Base-by-base conservation (phyloP, 2,797 vertebrate species). In the Mormyrops boulengeri region DNA sequence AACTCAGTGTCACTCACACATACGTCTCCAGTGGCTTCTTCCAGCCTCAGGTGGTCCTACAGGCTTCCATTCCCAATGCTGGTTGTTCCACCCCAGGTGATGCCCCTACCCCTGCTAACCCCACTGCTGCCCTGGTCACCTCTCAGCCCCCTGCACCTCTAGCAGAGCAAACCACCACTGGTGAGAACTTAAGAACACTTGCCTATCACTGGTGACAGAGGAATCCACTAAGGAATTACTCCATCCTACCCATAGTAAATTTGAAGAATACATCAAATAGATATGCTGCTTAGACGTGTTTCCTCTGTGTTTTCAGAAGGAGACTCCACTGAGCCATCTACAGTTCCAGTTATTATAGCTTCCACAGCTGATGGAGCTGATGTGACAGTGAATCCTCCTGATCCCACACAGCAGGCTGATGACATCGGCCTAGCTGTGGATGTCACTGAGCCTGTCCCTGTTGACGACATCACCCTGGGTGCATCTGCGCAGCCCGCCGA, bases 1-100 rank as follows among this genome's bases (percentile, higher is more conserved):
- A 96, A 9, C 88, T 91, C 87, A 92, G 92, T 0, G 96, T 98
- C 91, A 97, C 97, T 34, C 98, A 99, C 94, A 97, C 97, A 0
- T 99, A 99, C 91, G 93, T 97, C 0, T 4, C 93, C 0, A 66
- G 94, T 0, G 98, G 98, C 1, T 92, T 94, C 19, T 97, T 97
- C 92, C 94, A 92, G 17, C 96, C 97, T 62, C 96, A 96, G 90
- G 96, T 98, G 91, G 94, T 98, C 85, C 92, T 99, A 53, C 97
- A 98, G 95, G 98, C 98, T 0, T 96, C 96, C 92, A 97, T 99
- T 91, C 96, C 97, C 34, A 93, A 95, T 9, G 4, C 89, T 2
- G 94, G 94, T 91, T 99, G 98, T 44, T 95, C 92, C n/a, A 91
- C 91, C 34, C 91, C 94, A 84, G 92, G 94, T 4, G 90, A 91